Conservation (phyloP, 2,113 vertebrate genomes). For the Nothocercus julius region DNA sequence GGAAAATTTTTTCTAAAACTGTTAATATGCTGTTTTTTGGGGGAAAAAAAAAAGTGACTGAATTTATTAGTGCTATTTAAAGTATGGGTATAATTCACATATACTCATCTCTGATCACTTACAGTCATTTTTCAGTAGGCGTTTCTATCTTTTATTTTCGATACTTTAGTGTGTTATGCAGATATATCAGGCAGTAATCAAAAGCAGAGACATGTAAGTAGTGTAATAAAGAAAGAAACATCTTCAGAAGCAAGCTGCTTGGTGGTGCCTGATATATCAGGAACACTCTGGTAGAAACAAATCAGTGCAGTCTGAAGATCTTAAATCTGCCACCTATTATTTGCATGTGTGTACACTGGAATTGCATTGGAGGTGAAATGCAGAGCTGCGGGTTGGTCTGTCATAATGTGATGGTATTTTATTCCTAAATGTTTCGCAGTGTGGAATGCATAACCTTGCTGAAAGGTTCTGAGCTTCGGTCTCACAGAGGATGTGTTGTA, state of each 20-base stretch:
- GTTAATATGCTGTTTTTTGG: not conserved
- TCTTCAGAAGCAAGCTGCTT: not conserved
- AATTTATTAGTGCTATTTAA: not conserved
- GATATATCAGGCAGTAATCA: not conserved
- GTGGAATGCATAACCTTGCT: not conserved
- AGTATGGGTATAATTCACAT: not conserved
- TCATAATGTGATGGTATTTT: not conserved
- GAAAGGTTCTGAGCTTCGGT: not conserved
- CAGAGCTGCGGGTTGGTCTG: not conserved
- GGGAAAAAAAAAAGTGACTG: not conserved
- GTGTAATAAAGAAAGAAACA: not conserved
- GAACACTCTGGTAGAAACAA: not conserved
- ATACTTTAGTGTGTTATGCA: not conserved
- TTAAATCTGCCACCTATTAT: not conserved
- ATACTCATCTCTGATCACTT: not conserved
- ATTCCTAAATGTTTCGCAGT: not conserved
- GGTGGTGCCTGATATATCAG: not conserved
- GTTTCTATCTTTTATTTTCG: not conserved
- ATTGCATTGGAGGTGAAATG: not conserved
- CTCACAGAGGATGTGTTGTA: not conserved
- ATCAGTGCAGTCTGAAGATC: not conserved
- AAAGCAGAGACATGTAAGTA: not conserved
- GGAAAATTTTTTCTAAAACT: not conserved
- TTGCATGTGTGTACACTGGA: not conserved
- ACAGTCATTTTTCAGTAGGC: not conserved